Percentiles rank a stretch among this genome's conserved stretches.
These are phyloP conservation scores for Allygus modestus DNA, from an alignment of 2,888 invertebrate species.

Conservation along the genomic window DNA sequence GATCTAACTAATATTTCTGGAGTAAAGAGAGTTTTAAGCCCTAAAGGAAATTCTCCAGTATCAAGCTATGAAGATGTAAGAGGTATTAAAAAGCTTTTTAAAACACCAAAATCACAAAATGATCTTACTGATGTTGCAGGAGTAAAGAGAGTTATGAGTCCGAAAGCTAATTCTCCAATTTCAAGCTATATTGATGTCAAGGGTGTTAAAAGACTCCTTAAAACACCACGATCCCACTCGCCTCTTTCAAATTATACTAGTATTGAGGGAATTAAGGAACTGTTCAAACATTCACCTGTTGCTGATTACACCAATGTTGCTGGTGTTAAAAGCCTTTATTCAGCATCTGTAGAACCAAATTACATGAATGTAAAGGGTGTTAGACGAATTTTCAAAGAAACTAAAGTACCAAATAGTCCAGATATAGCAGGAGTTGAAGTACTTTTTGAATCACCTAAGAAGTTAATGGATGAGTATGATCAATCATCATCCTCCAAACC, in stretches of 20 bases:
- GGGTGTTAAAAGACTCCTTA: slow-evolving; percentile 53
- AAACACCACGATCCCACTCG: not conserved
- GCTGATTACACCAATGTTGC: slow-evolving; percentile 40
- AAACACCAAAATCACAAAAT: slow-evolving; percentile 25
- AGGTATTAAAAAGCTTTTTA: slow-evolving; percentile 40
- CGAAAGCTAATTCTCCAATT: slow-evolving; percentile 41
- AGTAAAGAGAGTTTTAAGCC: slow-evolving; percentile 44
- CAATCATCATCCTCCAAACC: slow-evolving; percentile 2
- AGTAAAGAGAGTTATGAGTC: slow-evolving; percentile 46
- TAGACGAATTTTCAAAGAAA: slow-evolving; percentile 36
- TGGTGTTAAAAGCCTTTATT: slow-evolving; percentile 22
- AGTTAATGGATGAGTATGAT: slow-evolving; percentile 1
- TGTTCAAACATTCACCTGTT: slow-evolving; percentile 32
- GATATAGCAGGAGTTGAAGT: slow-evolving; percentile 46
- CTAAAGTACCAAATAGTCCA: slow-evolving; percentile 29
- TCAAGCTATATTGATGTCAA: slow-evolving; percentile 47
- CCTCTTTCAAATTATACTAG: slow-evolving; percentile 33
- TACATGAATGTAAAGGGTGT: slow-evolving; percentile 42
- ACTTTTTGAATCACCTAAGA: slow-evolving; percentile 38
- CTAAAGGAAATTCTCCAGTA: slow-evolving; percentile 34
- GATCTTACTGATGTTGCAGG: slow-evolving; percentile 45
- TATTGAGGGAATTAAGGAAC: slow-evolving; percentile 23
- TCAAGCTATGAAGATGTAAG: slow-evolving; percentile 34
- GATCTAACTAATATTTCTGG: slow-evolving; percentile 42
- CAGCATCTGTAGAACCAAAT: slow-evolving; percentile 19